Conservation (phyloP, 2,888 invertebrate genomes). For the Cryptocephalus primarius region DNA sequence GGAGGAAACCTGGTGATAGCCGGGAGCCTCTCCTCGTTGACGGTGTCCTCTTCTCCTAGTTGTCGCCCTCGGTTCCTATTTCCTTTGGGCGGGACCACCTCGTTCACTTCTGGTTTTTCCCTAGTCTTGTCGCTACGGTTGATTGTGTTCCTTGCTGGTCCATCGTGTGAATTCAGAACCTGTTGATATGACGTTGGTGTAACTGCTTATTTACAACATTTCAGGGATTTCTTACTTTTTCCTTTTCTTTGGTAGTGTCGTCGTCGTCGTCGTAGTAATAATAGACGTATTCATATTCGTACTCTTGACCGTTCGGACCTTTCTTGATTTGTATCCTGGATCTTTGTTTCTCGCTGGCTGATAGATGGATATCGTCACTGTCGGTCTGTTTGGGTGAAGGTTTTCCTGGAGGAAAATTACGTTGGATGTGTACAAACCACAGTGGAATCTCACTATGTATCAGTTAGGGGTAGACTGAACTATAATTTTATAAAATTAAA, state of each 20-base stretch:
- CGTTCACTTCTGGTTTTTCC: slow-evolving; percentile 51
- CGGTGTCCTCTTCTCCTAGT: slow-evolving; percentile 40
- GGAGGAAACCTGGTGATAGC: slow-evolving; percentile 60
- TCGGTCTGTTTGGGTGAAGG: slow-evolving; percentile 20
- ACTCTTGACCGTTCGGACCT: slow-evolving; percentile 81
- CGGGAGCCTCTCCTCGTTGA: slow-evolving; percentile 54
- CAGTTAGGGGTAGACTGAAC: no score
- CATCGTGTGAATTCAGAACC: slow-evolving; percentile 47
- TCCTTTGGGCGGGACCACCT: slow-evolving; percentile 44
- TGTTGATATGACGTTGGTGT: no score
- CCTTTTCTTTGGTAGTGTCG: slow-evolving; percentile 21
- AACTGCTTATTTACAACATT: no score
- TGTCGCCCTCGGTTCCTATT: slow-evolving; percentile 24
- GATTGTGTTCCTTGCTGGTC: slow-evolving; percentile 43
- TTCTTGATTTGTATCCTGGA: slow-evolving; percentile 75
- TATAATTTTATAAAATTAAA: no score
- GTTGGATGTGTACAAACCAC: no score
- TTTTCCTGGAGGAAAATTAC: slow-evolving; percentile 23
- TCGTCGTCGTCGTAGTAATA: slow-evolving; percentile 81
- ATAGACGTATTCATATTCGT: slow-evolving; percentile 86
- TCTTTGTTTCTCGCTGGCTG: slow-evolving; percentile 56
- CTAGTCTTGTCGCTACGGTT: slow-evolving; percentile 23
- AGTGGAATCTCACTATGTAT: no score
- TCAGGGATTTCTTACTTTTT: slow-evolving; percentile 10
- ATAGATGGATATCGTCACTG: slow-evolving; percentile 25